phyloP scores from a whole-genome alignment of 2,888 invertebrate species.

The Crossocerus cetratus region DNA sequence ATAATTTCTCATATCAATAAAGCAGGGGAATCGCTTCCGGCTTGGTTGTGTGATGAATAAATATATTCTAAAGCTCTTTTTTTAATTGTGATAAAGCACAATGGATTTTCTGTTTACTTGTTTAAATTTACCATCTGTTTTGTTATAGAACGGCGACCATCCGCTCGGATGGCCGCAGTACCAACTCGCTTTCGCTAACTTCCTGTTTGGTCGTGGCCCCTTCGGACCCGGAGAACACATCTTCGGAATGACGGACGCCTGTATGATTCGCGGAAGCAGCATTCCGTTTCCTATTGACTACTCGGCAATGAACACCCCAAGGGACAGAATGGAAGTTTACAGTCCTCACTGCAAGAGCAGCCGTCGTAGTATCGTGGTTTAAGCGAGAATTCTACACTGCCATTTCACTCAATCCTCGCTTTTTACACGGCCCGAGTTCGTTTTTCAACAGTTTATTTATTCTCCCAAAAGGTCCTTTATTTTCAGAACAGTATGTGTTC shows the following conservation, averaged over 20 bases:
- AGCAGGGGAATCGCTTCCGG: too few species aligned
- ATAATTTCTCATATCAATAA: background rate
- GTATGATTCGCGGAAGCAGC: slow-evolving; percentile 54
- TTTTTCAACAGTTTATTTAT: too few species aligned
- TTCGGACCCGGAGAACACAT: slow-evolving; percentile 88
- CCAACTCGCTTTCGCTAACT: slow-evolving; percentile 86
- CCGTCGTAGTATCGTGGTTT: slow-evolving; percentile 85
- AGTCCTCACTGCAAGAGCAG: slow-evolving; percentile 84
- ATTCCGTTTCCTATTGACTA: slow-evolving; percentile 86
- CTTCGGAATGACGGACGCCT: slow-evolving; percentile 78
- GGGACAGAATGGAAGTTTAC: slow-evolving; percentile 84
- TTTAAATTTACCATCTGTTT: background rate
- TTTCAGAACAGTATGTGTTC: background rate
- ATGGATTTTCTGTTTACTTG: too few species aligned
- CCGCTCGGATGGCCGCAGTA: slow-evolving; percentile 84
- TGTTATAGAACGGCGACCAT: slow-evolving; percentile 83
- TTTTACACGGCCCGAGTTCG: too few species aligned
- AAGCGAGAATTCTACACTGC: slow-evolving; percentile 33
- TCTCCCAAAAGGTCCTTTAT: too few species aligned
- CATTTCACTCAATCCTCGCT: too few species aligned
- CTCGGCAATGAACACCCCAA: slow-evolving; percentile 85
- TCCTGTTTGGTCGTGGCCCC: slow-evolving; percentile 85
- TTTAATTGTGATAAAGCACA: too few species aligned
- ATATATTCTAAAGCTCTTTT: too few species aligned
- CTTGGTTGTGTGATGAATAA: too few species aligned